Conservation (phyloP, 2,888 invertebrate species). For the Malacosoma neustria region DNA sequence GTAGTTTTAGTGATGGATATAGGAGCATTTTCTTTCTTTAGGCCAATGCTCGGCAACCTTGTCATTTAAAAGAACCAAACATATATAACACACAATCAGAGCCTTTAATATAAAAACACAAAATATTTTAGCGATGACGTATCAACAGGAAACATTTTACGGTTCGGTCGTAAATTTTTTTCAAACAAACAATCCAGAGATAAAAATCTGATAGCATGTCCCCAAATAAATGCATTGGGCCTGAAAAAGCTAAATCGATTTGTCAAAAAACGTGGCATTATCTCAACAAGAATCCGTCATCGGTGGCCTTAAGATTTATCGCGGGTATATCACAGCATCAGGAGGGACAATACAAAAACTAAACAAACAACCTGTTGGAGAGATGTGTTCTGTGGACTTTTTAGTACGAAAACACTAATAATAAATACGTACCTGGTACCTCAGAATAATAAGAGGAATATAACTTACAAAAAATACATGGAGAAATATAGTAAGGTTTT, state of each 20-base stretch:
- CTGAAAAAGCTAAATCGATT: conserved; percentile 59
- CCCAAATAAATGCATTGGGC: conserved; percentile 42
- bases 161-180: background rate
- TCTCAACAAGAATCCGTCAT: conserved; percentile 63
- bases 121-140: background rate
- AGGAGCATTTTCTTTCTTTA: too few species aligned
- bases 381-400: too few species aligned
- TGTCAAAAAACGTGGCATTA: conserved; percentile 68
- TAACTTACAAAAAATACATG: too few species aligned
- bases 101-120: too few species aligned
- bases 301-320: conserved; percentile 52
- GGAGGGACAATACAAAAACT: conserved; percentile 16
- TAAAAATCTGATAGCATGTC: conserved; percentile 51
- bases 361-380: conserved; percentile 9
- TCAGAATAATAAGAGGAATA: too few species aligned
- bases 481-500: too few species aligned
- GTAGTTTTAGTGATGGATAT: too few species aligned
- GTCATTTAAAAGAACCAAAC: too few species aligned
- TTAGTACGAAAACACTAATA: too few species aligned
- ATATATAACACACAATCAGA: too few species aligned
- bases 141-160: background rate
- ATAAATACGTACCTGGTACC: too few species aligned
- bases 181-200: conserved; percentile 10
- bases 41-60: too few species aligned
- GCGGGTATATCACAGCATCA: conserved; percentile 51